A percentile compares a stretch with the other conserved stretches of the same genome.
Evolutionary conservation across 2,113 vertebrate genomes (phyloP).

Genomic region (Hemichromis elongatus): DNA sequence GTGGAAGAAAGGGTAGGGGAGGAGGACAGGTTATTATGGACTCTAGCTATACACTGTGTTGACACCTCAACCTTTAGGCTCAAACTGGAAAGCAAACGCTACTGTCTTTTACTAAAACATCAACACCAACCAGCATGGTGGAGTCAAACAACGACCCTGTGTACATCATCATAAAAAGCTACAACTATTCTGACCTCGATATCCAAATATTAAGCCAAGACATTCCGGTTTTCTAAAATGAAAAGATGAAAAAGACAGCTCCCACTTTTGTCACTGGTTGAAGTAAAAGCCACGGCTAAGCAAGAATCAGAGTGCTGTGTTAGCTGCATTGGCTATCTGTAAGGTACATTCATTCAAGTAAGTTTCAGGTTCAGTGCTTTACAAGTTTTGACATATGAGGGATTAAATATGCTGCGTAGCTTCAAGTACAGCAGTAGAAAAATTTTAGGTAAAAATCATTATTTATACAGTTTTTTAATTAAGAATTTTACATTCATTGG

Average conservation of each 20-base stretch:
- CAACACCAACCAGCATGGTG: background rate
- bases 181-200: background rate
- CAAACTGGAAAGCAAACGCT: conserved; percentile 30
- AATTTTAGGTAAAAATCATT: conserved; percentile 16
- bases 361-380: conserved; percentile 59
- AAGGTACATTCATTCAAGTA: conserved; percentile 61
- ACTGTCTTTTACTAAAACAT: conserved; percentile 43
- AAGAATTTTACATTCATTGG: conserved; percentile 8
- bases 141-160: background rate
- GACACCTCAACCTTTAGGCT: conserved; percentile 60
- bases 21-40: conserved; percentile 55
- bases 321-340: conserved; percentile 58
- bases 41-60: conserved; percentile 41
- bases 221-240: background rate
- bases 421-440: conserved; percentile 19
- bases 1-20: background rate
- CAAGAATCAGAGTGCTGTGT: conserved; percentile 59
- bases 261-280: conserved; percentile 11
- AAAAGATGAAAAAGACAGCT: conserved; percentile 7
- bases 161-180: background rate
- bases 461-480: background rate
- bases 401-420: conserved; percentile 55
- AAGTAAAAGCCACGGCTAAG: conserved; percentile 49
- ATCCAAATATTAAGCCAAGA: background rate
- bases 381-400: conserved; percentile 45